Base-by-base conservation (phyloP, 2,888 invertebrate genomes). In the Chironomus riparius region DNA sequence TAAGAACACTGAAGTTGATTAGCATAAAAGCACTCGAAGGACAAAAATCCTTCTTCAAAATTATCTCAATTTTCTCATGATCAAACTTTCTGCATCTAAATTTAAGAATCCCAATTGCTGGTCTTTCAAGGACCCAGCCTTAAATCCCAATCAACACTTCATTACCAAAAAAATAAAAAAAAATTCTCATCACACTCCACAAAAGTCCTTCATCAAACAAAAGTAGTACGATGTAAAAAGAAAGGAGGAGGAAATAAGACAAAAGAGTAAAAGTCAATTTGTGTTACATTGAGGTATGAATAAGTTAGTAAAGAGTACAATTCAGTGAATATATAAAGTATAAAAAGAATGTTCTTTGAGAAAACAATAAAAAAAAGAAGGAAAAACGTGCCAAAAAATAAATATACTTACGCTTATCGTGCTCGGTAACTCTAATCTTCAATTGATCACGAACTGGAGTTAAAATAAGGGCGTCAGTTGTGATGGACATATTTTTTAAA, bases 391-490 rank as follows among this genome's bases (percentile, higher is more conserved):
- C 22, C 13, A 65, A 24, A 56, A 56, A 56, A 18, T 18, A 56
- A 56, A 18, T 56, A 56, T 38, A 88, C 89, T 88, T 84, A 91
- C 91, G 91, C 84, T 91, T 91, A 82, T 90, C 89, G 79, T 88
- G 87, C 84, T 93, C 93, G 82, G 90, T 91, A 79, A 94, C 88
- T 78, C 88, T 88, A 79, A 94, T 86, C 80, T 89, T 87, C 70
- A 94, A 86, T 2, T 87, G 88, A 82, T 92, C 92, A 79, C 93
- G 88, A 78, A 89, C 87, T 1, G 92, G 89, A 48, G 91, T 90
- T 79, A 94, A 83, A 70, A 88, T 86, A 80, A 91, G 86, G 73
- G 89, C 88, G 80, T 90, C 90, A 80, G 90, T 90, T n/a, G 89
- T 89, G 13, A 21, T 7, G n/a, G 68, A 56, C 78, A 91, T 84